These are phyloP conservation scores for Chirona hameri DNA, from an alignment of 2,888 invertebrate genomes.

Conservation along the genomic window DNA sequence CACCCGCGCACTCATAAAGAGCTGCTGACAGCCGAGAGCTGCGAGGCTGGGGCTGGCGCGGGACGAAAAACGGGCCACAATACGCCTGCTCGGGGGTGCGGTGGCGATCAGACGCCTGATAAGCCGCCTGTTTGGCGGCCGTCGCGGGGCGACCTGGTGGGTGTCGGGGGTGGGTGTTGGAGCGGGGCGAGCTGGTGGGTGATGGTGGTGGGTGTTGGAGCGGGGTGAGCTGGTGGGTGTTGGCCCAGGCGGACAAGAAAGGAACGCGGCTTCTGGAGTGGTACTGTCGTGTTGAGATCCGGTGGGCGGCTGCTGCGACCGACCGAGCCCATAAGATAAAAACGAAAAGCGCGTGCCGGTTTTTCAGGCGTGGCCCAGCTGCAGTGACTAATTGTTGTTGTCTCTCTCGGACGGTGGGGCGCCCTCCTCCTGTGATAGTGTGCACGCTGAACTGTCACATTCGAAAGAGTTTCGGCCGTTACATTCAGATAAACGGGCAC, in stretches of 20 bases:
- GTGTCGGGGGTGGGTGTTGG: too few relatives aligned
- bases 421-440: too few relatives aligned
- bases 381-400: not conserved
- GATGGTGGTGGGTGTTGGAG: too few relatives aligned
- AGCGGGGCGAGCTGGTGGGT: too few relatives aligned
- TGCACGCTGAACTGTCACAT: not conserved
- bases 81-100: not conserved
- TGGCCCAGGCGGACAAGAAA: not conserved
- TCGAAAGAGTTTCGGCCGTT: too few relatives aligned
- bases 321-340: not conserved
- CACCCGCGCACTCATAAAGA: too few relatives aligned
- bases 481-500: too few relatives aligned
- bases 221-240: too few relatives aligned
- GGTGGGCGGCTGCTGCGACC: too few relatives aligned
- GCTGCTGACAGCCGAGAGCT: too few relatives aligned
- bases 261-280: not conserved
- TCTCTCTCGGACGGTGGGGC: not conserved
- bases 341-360: not conserved
- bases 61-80: not conserved
- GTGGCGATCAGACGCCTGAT: not conserved
- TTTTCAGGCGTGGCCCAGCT: not conserved
- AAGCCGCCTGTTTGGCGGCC: not conserved
- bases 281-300: not conserved
- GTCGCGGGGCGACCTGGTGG: too few relatives aligned
- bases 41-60: too few relatives aligned